Conservation (phyloP, 2,888 invertebrate genomes). For the Drosophila neutralis region DNA sequence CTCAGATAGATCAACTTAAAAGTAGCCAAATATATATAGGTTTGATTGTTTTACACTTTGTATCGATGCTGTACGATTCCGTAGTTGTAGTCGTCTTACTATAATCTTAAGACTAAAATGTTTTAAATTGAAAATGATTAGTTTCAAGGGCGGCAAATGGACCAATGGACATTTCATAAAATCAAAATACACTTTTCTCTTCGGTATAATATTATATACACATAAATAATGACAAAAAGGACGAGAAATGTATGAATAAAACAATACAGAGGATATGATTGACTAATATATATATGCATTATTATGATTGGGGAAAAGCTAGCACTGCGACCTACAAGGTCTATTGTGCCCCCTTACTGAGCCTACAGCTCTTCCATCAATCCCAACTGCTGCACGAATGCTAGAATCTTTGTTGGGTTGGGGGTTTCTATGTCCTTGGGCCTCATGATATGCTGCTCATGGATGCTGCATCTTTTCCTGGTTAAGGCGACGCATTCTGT, state of each 20-base stretch:
- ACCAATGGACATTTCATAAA: not conserved
- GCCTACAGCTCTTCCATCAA: too few species aligned
- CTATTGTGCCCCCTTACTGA: too few species aligned
- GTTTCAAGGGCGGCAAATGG: not conserved
- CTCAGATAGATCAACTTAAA: not conserved
- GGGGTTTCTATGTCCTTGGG: too few species aligned
- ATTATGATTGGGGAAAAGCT: too few species aligned
- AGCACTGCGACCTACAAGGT: too few species aligned
- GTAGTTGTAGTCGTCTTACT: not conserved
- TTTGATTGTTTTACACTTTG: not conserved
- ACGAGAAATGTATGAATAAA: not conserved
- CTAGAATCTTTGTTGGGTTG: too few species aligned
- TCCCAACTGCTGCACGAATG: too few species aligned
- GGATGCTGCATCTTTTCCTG: too few species aligned
- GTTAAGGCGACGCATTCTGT: too few species aligned
- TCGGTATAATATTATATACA: not conserved
- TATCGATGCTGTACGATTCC: not conserved
- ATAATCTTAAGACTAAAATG: not conserved
- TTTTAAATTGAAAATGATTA: rapidly evolving
- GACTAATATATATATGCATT: not conserved
- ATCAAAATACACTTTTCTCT: not conserved
- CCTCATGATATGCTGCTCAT: too few species aligned
- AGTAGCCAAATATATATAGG: not conserved
- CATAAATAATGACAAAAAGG: not conserved
- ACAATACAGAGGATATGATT: not conserved